Conservation (phyloP, 2,113 vertebrate genomes). For the Rissa tridactyla region DNA sequence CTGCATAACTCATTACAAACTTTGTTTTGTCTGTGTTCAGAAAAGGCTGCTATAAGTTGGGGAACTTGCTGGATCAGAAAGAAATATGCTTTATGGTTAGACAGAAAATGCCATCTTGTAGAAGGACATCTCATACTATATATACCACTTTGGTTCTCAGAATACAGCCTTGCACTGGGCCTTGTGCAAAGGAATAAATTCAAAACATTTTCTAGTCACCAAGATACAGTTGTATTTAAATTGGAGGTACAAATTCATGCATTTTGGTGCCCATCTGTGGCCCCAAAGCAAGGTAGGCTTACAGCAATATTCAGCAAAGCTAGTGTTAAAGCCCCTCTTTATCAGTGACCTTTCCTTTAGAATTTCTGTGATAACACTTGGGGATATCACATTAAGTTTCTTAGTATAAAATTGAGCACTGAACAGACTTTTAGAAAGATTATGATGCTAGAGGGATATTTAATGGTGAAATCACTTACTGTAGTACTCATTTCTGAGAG, state of each 20-base stretch:
- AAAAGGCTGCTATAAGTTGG: neutral
- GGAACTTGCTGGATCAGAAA: neutral
- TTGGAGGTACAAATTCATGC: slow-evolving; percentile 21
- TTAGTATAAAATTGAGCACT: slow-evolving; percentile 18
- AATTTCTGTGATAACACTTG: slow-evolving; percentile 52
- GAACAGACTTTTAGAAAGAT: slow-evolving; percentile 43
- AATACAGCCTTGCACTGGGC: neutral
- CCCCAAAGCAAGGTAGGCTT: slow-evolving; percentile 29
- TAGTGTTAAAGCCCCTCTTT: slow-evolving; percentile 10
- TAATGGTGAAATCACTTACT: slow-evolving; percentile 64
- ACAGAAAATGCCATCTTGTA: neutral
- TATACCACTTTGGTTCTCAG: neutral
- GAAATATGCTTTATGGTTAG: neutral
- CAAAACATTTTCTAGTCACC: neutral
- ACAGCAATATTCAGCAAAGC: slow-evolving; percentile 26
- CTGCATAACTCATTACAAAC: neutral
- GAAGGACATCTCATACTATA: neutral
- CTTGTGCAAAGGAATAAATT: neutral
- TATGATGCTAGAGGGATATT: slow-evolving; percentile 54
- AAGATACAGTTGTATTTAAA: slow-evolving; percentile 36
- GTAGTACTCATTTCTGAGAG: slow-evolving; percentile 58
- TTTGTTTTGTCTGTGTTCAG: neutral
- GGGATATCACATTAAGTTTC: slow-evolving; percentile 38
- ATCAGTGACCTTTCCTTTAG: slow-evolving; percentile 37
- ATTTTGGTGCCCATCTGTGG: slow-evolving; percentile 26